Evolutionary conservation across 2,113 vertebrate genomes (phyloP).

Genomic region (Xenopus laevis): DNA sequence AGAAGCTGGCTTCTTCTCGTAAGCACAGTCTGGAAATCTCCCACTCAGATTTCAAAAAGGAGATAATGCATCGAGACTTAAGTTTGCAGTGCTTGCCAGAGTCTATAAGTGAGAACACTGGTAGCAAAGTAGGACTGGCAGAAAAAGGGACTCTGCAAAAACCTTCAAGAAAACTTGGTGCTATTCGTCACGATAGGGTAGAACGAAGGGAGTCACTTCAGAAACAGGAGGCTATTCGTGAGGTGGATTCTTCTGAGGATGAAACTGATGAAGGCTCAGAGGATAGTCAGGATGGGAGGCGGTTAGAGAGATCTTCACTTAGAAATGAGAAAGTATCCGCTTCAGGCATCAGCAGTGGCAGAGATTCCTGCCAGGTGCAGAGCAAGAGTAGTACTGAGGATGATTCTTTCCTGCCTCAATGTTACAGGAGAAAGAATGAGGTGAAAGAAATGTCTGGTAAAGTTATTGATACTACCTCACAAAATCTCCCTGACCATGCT

Average conservation of each 20-base stretch:
- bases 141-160: conserved; percentile 82
- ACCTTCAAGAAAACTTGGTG: conserved; percentile 77
- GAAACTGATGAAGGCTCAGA: conserved; percentile 87
- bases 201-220: conserved; percentile 90
- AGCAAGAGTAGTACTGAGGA: conserved; percentile 44
- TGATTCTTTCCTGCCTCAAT: not conserved
- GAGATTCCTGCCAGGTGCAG: conserved; percentile 55
- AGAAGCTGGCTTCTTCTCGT: conserved; percentile 68
- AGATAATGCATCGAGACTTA: conserved; percentile 80
- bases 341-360: conserved; percentile 54
- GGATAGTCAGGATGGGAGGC: conserved; percentile 78
- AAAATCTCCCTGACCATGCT: not conserved
- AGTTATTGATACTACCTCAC: conserved; percentile 13
- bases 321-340: conserved; percentile 52
- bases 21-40: conserved; percentile 90
- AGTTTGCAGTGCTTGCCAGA: conserved; percentile 83
- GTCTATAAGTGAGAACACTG: conserved; percentile 61
- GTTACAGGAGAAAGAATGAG: conserved; percentile 1
- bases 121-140: conserved; percentile 66
- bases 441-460: conserved; percentile 51
- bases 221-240: conserved; percentile 93
- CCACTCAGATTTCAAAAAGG: conserved; percentile 88
- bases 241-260: conserved; percentile 93
- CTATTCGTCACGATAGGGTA: conserved; percentile 88
- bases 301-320: conserved; percentile 50